Evolutionary conservation across 2,113 vertebrate species (phyloP).

Genomic region (Copsychus sechellarum): DNA sequence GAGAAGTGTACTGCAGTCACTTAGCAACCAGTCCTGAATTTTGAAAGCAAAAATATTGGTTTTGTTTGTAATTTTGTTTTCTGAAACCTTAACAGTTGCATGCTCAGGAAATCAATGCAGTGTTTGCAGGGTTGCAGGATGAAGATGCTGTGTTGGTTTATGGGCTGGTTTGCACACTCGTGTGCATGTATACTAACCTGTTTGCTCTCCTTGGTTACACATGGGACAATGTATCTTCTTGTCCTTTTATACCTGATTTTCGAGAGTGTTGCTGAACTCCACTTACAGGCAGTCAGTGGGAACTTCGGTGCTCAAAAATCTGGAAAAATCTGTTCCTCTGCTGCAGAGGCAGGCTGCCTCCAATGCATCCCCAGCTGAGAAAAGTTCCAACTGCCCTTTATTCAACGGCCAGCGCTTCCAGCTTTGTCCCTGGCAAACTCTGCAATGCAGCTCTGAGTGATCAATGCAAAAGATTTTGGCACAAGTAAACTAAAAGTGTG

Average conservation of each 20-base stretch:
- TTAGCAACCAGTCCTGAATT: slow-evolving; percentile 58
- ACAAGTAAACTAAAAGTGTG: not conserved
- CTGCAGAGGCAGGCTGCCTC: not conserved
- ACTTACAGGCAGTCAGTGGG: fast-evolving
- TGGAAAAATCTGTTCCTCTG: not conserved
- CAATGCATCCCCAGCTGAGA: not conserved
- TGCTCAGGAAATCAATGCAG: not conserved
- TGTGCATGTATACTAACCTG: not conserved
- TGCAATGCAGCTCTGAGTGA: slow-evolving; percentile 52
- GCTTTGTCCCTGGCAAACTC: slow-evolving; percentile 40
- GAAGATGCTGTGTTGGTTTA: not conserved
- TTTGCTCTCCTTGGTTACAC: not conserved
- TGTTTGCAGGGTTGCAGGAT: not conserved
- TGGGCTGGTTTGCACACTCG: fast-evolving
- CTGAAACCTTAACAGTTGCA: not conserved
- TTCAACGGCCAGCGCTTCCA: not conserved
- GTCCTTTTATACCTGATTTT: not conserved
- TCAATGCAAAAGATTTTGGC: slow-evolving; percentile 56
- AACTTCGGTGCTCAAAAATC: not conserved
- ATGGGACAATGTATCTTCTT: not conserved
- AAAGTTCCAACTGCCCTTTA: slow-evolving; percentile 38
- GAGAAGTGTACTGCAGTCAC: slow-evolving; percentile 34
- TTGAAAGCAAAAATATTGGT: not conserved
- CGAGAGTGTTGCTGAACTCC: not conserved
- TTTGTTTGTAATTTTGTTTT: slow-evolving; percentile 4